phyloP scores from a whole-genome alignment of 2,113 vertebrate species.

The Pithys albifrons region DNA sequence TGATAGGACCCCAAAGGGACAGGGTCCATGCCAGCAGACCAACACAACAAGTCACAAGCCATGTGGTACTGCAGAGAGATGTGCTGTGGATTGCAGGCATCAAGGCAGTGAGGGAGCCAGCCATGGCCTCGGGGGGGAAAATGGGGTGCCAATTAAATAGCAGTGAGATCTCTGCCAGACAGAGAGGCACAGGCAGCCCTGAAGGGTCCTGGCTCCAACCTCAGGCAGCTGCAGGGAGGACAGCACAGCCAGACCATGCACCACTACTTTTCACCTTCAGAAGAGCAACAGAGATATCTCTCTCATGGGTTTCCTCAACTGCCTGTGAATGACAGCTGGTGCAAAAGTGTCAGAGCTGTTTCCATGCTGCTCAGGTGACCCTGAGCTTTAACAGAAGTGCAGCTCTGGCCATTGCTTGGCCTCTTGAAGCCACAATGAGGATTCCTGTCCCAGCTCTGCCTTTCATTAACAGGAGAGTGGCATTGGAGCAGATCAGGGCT shows the following conservation, averaged over 20 bases:
- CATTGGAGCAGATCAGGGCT: neutral
- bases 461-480: neutral
- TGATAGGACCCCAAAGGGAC: neutral
- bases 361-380: neutral
- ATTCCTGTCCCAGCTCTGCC: neutral
- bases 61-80: neutral
- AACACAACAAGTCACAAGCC: neutral
- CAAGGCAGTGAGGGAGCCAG: fast-evolving
- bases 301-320: fast-evolving
- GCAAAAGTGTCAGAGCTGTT: neutral
- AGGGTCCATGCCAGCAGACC: neutral
- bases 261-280: neutral
- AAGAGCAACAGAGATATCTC: fast-evolving
- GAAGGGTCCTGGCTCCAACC: neutral
- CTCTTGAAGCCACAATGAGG: fast-evolving
- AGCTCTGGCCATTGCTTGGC: neutral
- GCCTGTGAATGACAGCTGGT: neutral
- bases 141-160: neutral
- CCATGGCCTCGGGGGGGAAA: fast-evolving
- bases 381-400: fast-evolving
- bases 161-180: neutral
- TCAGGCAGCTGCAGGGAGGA: neutral
- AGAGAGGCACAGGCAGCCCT: neutral
- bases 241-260: fast-evolving
- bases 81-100: neutral